Evolutionary conservation across 2,888 invertebrate genomes (phyloP).

Genomic region (Agapostemon virescens): DNA sequence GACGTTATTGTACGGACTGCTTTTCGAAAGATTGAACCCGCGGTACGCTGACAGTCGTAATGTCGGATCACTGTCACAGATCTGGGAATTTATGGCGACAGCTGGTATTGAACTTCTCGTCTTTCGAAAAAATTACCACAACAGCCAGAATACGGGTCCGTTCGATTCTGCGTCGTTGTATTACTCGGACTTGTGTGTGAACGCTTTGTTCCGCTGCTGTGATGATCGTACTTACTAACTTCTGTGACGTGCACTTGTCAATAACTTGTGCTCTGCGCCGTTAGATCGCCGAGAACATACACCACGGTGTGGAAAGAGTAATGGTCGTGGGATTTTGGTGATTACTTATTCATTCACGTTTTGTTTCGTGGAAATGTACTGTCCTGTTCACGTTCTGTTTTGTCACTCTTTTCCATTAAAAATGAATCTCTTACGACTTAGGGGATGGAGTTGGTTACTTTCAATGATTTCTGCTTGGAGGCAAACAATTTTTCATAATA

Average conservation of each 20-base stretch:
- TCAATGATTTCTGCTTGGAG: not conserved
- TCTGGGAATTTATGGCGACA: not conserved
- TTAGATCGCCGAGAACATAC: not conserved
- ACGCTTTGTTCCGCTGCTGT: constrained; percentile 9
- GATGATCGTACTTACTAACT: constrained; percentile 18
- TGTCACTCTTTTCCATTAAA: not conserved
- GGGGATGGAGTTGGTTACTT: not conserved
- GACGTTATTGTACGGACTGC: not conserved
- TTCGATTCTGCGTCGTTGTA: not conserved
- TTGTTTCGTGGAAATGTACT: not conserved
- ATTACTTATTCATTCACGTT: not conserved
- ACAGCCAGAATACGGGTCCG: not conserved
- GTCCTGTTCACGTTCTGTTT: not conserved
- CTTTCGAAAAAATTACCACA: not conserved
- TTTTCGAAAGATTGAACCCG: not conserved
- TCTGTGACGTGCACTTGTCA: not conserved
- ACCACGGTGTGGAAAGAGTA: not conserved
- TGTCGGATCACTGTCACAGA: not conserved
- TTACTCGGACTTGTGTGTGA: not conserved
- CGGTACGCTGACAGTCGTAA: not conserved
- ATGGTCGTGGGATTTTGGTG: not conserved
- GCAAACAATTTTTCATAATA: not conserved
- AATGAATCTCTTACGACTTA: not conserved
- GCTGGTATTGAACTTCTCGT: not conserved
- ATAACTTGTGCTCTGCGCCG: constrained; percentile 9